Conservation (phyloP, 2,888 invertebrate genomes). For the Pantelozetes paolii region DNA sequence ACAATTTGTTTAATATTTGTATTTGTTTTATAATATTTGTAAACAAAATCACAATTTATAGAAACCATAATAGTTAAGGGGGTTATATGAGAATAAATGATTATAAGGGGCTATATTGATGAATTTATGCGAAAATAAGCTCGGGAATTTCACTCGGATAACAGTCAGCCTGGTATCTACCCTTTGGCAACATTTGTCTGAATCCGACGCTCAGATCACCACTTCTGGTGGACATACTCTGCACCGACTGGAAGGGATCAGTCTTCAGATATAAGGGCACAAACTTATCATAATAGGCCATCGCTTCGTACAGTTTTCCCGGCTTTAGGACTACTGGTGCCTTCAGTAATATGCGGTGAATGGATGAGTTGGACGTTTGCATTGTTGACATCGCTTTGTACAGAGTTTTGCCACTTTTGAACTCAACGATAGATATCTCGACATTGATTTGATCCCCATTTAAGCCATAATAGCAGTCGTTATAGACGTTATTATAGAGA, state of each 20-base stretch:
- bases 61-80: not conserved
- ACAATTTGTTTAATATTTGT: no score
- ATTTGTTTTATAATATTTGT: no score
- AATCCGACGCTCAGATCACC: not conserved
- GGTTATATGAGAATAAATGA: not conserved
- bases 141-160: conserved; percentile 16
- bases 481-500: not conserved
- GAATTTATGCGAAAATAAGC: conserved; percentile 4
- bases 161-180: conserved; percentile 6
- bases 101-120: not conserved
- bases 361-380: not conserved
- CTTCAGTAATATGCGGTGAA: not conserved
- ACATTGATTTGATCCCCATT: conserved; percentile 1
- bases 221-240: not conserved
- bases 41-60: not conserved
- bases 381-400: not conserved
- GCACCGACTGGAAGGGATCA: not conserved
- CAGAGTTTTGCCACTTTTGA: not conserved
- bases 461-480: not conserved
- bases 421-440: not conserved
- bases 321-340: not conserved
- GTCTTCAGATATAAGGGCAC: conserved; percentile 6
- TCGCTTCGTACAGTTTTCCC: not conserved
- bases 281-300: conserved; percentile 9
- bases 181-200: conserved; percentile 9